Base-by-base conservation (phyloP, 2,888 invertebrate genomes). In the Cotesia congregata region DNA sequence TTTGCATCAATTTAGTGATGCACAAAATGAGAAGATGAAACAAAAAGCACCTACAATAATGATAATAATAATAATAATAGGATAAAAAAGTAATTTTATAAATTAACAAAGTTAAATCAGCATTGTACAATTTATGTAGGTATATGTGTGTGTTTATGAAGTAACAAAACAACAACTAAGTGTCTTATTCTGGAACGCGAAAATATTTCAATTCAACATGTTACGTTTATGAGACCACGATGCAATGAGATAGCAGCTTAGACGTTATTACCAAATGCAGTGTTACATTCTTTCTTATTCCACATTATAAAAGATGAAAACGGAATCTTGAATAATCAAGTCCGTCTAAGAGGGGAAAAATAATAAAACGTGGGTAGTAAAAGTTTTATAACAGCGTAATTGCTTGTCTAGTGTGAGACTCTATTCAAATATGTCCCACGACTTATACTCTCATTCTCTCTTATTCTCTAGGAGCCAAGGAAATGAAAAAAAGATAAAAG, bases 221-320 rank as follows among this genome's bases (percentile, higher is more conserved):
- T 75, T 75, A 70, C 70, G 65, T 65, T 69, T 65, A 75, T 75
- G 70, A 75, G 64, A 75, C 38, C 41, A 64, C 75, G 69, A 75
- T 69, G 75, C 15, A 75, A 75, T 64, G 65, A 75, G 69, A 70
- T 65, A 50, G 69, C 68, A 40, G 68, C n/a, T 9, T 7, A 60
- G 41, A 40, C 50, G 50, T 50, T 30, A 30, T 30, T 50, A 50
- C 50, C 50, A 50, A 50, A 50, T 50, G 50, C 50, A 12, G 50
- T 4, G 50, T 50, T 4, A 50, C 12, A 50, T 50, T 50, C 50
- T 50, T 50, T 50, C 12, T 6, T 50, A 50, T 50, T 50, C 50
- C 7, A 50, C 50, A 50, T 50, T 12, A 50, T 30, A 6, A 61
- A 50, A 71, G 70, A 30, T 9, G 60, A 12, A 50, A 50, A 7